Evolutionary conservation across 2,797 vertebrate genomes (phyloP), one percentile per base, ranked within the genome.

Genomic region (Characodon lateralis): DNA sequence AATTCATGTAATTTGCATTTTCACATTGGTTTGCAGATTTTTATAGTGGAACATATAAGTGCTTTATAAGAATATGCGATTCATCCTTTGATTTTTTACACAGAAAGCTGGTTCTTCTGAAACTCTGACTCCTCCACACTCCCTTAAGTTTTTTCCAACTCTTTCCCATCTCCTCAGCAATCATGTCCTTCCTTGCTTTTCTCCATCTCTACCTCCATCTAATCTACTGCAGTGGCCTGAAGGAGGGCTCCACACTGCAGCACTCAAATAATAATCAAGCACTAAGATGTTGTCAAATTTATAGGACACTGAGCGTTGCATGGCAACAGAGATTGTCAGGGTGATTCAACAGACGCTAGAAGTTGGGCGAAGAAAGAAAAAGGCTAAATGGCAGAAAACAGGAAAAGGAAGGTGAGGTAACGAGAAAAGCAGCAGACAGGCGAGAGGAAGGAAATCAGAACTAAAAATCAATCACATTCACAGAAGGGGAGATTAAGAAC

Each of bases 231-330:
- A 88, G 86, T 94, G 90, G 94, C 93, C 93, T 93, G 89, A 92
- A 94, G 93, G 88, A 90, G 90, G 91, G 87, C 88, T 93, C 91
- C 89, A 89, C 85, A 89, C 89, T 88, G 90, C 89, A 89, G 89
- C 81, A 83, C 92, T 94, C 89, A 95, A 95, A 95, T 94, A 94
- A 95, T 95, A 95, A 95, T 95, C 94, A 94, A 92, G 91, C 91
- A 78, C 88, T 79, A 83, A 87, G 91, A 94, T 95, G 94, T 95
- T 95, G 93, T 95, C 94, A 95, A 92, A 95, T 95, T 93, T 94
- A 94, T 94, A 94, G 92, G 95, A 94, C 92, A 92, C 89, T 61
- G 88, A 87, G 90, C 61, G 93, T 95, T 92, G 94, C 95, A 88
- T 96, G 94, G 95, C 94, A 95, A 95, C 95, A 92, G 91, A 93